phyloP scores from a whole-genome alignment of 2,113 vertebrate genomes.

The Dolichotis patagonum region DNA sequence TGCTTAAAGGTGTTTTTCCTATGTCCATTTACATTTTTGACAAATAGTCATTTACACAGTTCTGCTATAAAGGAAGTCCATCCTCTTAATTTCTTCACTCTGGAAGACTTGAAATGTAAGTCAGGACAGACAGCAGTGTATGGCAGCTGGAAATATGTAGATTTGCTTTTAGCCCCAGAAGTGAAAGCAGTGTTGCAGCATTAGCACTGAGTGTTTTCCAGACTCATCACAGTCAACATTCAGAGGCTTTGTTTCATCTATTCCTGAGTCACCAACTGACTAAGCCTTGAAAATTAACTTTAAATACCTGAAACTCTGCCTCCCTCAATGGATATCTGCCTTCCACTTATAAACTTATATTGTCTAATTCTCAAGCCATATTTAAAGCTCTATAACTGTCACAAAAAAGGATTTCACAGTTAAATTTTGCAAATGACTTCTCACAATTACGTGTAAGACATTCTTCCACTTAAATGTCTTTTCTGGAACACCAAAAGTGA shows the following conservation, averaged over 20 bases:
- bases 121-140: not conserved
- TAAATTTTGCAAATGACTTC: not conserved
- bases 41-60: not conserved
- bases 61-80: not conserved
- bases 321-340: not conserved
- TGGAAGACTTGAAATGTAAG: not conserved
- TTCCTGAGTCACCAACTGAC: not conserved
- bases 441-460: not conserved
- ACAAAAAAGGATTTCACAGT: not conserved
- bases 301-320: not conserved
- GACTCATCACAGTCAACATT: not conserved
- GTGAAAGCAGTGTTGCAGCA: not conserved
- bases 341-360: no score
- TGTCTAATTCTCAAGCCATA: no score
- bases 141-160: not conserved
- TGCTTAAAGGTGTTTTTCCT: not conserved
- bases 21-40: not conserved
- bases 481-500: not conserved
- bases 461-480: not conserved
- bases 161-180: not conserved
- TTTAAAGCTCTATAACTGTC: no score
- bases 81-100: not conserved
- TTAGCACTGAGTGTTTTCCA: not conserved
- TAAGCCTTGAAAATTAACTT: not conserved
- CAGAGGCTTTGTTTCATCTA: not conserved